Evolutionary conservation across 1,140 invertebrate species (phyloP), one percentile per base, ranked within the genome.

Genomic region (Aradophagus sp.): DNA sequence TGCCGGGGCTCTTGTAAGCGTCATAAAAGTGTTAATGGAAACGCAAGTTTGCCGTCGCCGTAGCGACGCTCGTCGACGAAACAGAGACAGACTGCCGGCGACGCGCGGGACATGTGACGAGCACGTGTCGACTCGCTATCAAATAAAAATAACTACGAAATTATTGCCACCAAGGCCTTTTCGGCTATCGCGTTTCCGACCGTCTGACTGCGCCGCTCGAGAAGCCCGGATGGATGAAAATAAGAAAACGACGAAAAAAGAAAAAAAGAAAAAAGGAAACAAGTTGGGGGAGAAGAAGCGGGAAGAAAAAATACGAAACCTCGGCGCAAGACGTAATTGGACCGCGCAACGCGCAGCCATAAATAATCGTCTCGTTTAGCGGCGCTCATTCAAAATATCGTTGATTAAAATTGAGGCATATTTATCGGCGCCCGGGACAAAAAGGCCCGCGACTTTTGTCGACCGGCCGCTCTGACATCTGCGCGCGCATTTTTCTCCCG

Each of bases 21-120:
- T 75, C 69, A 80, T 80, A 80, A 83, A 80, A 83, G 79, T 75
- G 77, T 77, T 83, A 81, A 82, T 83, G 81, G 77, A 79, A 77
- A 78, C 75, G 71, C 74, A 63, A 56, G 58, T 45, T 65, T 42
- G 41, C 38, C 70, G 75, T 63, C 67, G 53, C 34, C 72, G 74
- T 76, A 45, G 74, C 17, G 52, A 32, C 71, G 74, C 50, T 44
- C 62, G 53, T 74, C 65, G 50, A 44, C 52, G 44, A 39, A 31
- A 58, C 35, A 32, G 52, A 59, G 47, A 59, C 23, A 58, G 56
- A 56, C 36, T 16, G 26, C 14, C 16, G 14, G 41, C 10, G 32
- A 62, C 31, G 12, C 27, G 61, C 10, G 27, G 32, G 39, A 84
- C 83, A 85, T 83, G 79, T 85, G 83, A 83, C 73, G 77, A 80